A percentile compares a stretch with the other conserved stretches of the same genome.
Evolutionary conservation across 2,113 vertebrate species (phyloP).

Genomic region (Brienomyrus brachyistius): DNA sequence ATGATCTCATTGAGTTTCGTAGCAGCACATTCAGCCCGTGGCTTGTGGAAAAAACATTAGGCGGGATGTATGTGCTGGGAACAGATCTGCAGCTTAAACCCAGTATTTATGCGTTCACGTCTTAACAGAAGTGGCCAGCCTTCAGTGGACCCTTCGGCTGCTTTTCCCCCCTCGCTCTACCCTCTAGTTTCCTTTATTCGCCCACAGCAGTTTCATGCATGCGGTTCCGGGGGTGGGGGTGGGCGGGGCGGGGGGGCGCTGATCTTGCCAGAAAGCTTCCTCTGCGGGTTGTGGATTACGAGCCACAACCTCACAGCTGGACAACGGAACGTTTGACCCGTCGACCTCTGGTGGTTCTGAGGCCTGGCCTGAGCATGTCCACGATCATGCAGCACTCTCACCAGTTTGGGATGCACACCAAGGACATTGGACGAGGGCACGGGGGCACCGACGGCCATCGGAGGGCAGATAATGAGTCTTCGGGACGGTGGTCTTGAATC

Average conservation of each 20-base stretch:
- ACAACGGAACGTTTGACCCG: constrained; percentile 1
- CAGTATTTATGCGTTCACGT: neutral
- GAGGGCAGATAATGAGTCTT: neutral
- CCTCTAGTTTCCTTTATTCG: neutral
- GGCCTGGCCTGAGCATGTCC: neutral
- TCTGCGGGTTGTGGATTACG: constrained; percentile 20
- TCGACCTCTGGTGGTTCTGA: constrained; percentile 13
- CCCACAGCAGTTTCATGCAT: neutral
- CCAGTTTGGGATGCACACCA: neutral
- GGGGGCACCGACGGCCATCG: neutral
- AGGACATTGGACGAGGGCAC: neutral
- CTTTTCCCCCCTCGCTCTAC: neutral
- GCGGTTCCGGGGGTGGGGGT: neutral
- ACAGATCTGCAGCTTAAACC: neutral
- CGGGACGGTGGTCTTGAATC: neutral
- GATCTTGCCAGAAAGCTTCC: neutral
- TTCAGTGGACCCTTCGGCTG: neutral
- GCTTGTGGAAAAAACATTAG: neutral
- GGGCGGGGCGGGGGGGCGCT: neutral
- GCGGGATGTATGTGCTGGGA: neutral
- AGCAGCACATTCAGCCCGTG: neutral
- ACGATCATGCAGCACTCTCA: neutral
- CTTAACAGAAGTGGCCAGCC: neutral
- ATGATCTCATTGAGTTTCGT: neutral
- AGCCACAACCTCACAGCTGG: neutral